These are phyloP conservation scores for Tragulus kanchil DNA, from an alignment of 2,113 vertebrate genomes.

Conservation along the genomic window DNA sequence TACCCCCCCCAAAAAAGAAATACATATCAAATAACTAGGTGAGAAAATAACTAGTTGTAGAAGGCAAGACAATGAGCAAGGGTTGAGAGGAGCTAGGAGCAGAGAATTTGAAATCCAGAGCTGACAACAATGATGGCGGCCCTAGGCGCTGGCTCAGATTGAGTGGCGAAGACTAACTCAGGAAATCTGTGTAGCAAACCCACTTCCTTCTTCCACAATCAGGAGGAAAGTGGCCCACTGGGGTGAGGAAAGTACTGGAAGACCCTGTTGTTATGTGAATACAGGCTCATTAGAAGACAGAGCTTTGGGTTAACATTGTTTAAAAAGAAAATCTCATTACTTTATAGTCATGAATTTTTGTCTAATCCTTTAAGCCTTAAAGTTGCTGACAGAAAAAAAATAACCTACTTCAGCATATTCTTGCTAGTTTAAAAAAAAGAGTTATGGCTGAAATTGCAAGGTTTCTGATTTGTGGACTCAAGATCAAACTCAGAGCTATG, in stretches of 20 bases:
- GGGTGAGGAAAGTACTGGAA: not conserved
- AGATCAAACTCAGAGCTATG: constrained; percentile 51
- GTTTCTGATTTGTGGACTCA: constrained; percentile 51
- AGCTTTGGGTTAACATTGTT: not conserved
- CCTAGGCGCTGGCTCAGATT: not conserved
- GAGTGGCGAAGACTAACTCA: not conserved
- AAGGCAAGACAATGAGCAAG: not conserved
- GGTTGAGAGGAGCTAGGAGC: not conserved
- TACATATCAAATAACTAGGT: not conserved
- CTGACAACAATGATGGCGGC: not conserved
- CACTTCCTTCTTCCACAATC: constrained; percentile 36
- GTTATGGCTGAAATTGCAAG: constrained; percentile 26
- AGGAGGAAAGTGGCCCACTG: not conserved
- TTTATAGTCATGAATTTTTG: constrained; percentile 16
- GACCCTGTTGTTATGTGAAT: not conserved
- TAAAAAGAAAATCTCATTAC: constrained; percentile 18
- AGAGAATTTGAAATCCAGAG: not conserved
- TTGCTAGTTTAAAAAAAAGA: constrained; percentile 6
- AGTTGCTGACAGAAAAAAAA: constrained; percentile 41
- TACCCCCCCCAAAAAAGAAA: no score
- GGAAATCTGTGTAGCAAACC: not conserved
- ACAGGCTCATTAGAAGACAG: not conserved
- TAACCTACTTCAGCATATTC: constrained; percentile 16
- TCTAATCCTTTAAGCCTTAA: constrained; percentile 63
- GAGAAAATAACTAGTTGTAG: constrained; percentile 23